Evolutionary conservation across 2,113 vertebrate genomes (phyloP), one percentile per base, ranked within the genome.

Genomic region (Odocoileus virginianus): DNA sequence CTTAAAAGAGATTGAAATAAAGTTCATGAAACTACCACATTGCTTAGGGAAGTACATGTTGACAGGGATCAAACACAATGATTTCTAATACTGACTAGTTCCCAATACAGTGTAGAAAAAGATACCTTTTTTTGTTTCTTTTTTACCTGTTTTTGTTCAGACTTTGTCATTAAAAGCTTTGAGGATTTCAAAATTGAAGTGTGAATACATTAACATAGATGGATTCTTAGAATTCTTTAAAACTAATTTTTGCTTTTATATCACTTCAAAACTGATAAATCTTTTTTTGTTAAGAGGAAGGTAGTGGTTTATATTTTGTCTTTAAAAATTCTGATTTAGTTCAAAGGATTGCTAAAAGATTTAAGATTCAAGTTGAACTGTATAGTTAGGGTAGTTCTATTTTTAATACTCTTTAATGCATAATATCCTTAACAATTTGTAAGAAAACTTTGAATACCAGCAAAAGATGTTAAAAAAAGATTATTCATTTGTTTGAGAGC

Each of bases 1-100:
- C 33, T 94, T 91, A n/a, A 87, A 74, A 76, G 61, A 78, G 8
- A 28, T 60, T 78, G 67, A 96, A 97, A 90, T 91, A 25, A 88
- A n/a, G 30, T 60, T 58, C 23, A 78, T 74, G 19, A 87, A 87
- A 87, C 27, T 11, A 36, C 50, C 1, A 57, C 23, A 17, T 84
- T 92, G 58, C 55, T 87, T 83, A 82, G 3, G 88, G 54, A 89
- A 89, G 86, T 87, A 19, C 21, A 52, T 84, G 3, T 89, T 95
- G n/a, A 52, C 61, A 85, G 4, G 71, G 33, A 89, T 52, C 33
- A 28, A 94, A 85, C 10, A 81, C 3, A 27, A 12, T 50, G 25
- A 58, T 74, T 89, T 96, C 60, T 87, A 89, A 50, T 87, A n/a
- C 30, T 89, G 54, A 30, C 78, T 60, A 61, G 11, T 95, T 91